phyloP scores from a whole-genome alignment of 2,888 invertebrate genomes.

The Dendrolimus houi region DNA sequence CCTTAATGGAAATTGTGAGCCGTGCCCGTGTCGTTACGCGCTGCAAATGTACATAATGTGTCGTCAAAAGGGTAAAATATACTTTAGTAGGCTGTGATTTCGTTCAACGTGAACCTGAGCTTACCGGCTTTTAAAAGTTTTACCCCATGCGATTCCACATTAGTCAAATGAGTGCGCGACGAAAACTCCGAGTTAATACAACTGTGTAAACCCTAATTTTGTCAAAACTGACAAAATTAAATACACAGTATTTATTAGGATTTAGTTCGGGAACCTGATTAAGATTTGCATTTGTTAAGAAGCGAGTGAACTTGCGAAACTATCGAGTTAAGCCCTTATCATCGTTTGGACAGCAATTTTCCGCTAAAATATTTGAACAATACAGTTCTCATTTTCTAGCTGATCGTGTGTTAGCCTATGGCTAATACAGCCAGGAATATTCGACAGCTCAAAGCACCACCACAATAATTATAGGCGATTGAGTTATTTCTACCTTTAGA shows the following conservation, averaged over 20 bases:
- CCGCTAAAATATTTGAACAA: no score
- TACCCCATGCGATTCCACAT: conserved; percentile 46
- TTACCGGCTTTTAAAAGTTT: conserved; percentile 62
- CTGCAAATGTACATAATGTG: conserved; percentile 74
- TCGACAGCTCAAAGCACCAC: no score
- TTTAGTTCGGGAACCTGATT: no score
- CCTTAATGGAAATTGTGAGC: conserved; percentile 73
- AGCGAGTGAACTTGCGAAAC: neutral
- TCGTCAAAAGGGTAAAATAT: conserved; percentile 75
- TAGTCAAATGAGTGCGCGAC: conserved; percentile 29
- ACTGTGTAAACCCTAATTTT: neutral
- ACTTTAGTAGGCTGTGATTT: conserved; percentile 70
- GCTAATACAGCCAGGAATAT: no score
- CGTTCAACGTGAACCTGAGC: conserved; percentile 46
- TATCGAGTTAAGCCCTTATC: neutral
- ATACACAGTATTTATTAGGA: no score
- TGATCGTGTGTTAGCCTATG: no score
- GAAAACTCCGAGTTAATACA: conserved; percentile 15
- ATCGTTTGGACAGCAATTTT: neutral
- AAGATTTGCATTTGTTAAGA: no score
- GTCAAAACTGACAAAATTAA: neutral
- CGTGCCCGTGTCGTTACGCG: conserved; percentile 71
- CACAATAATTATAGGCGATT: no score
- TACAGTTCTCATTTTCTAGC: no score
- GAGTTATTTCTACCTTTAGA: no score